These are phyloP conservation scores for Tipula lateralis DNA, from an alignment of 2,888 invertebrate genomes.

Conservation along the genomic window DNA sequence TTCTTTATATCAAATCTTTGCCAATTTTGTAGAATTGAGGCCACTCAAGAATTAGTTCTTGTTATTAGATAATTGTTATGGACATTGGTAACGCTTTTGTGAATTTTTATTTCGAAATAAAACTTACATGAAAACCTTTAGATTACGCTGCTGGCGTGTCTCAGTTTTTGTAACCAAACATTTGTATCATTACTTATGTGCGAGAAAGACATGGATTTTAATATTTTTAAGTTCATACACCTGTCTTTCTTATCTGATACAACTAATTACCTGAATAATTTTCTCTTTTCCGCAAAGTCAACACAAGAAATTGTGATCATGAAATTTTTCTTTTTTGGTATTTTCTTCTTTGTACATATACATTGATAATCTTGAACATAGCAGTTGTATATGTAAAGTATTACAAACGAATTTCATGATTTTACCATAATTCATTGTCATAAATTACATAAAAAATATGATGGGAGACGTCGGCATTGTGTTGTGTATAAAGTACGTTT, in stretches of 20 bases:
- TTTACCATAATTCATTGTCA: background rate
- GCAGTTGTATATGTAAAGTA: background rate
- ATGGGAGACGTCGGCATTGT: background rate
- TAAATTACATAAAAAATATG: background rate
- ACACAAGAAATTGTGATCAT: slow-evolving; percentile 12
- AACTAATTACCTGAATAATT: background rate
- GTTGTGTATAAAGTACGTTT: background rate
- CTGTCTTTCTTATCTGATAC: background rate
- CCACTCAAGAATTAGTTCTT: too few relatives aligned
- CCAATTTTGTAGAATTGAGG: too few relatives aligned
- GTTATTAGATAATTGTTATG: too few relatives aligned
- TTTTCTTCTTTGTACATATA: background rate
- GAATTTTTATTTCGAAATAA: too few relatives aligned
- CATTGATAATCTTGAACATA: background rate
- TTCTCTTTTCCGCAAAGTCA: slow-evolving; percentile 1
- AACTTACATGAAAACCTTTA: too few relatives aligned
- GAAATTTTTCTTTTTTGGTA: background rate
- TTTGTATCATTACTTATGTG: too few relatives aligned
- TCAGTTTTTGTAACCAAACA: too few relatives aligned
- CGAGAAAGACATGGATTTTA: background rate
- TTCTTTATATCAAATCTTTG: too few relatives aligned
- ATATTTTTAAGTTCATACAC: background rate
- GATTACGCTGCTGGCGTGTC: too few relatives aligned
- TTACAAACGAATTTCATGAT: background rate
- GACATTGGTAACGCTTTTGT: too few relatives aligned